phyloP scores from a whole-genome alignment of 2,888 invertebrate species.

The Chorisops tibialis region DNA sequence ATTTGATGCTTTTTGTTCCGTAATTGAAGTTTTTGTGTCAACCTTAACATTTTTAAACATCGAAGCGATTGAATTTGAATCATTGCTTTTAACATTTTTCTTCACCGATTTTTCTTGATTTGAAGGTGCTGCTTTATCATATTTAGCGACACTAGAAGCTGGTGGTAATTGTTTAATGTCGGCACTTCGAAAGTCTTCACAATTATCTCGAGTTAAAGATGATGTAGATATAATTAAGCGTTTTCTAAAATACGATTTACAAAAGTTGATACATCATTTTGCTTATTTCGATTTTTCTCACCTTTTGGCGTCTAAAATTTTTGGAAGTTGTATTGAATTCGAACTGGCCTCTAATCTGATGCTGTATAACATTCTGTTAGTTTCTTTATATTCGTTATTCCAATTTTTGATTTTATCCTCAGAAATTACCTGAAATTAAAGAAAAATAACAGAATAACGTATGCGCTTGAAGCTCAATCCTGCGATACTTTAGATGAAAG shows the following conservation, averaged over 20 bases:
- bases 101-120: background rate
- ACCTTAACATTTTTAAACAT: conserved; percentile 1
- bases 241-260: conserved; percentile 7
- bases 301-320: background rate
- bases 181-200: too few species aligned
- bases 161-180: too few species aligned
- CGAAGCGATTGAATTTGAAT: background rate
- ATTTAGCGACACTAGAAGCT: too few species aligned
- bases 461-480: too few species aligned
- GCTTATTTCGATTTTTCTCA: background rate
- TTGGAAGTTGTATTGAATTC: background rate
- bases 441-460: too few species aligned
- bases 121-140: background rate
- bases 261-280: background rate
- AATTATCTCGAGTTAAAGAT: too few species aligned
- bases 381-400: background rate
- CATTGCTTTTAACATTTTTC: background rate
- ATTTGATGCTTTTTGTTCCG: background rate
- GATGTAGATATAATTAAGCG: background rate
- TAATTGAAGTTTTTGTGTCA: conserved; percentile 5
- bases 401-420: background rate
- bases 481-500: too few species aligned
- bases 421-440: background rate
- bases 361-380: conserved; percentile 1
- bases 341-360: background rate